Percentiles rank a stretch among this genome's conserved stretches.
phyloP scores from a whole-genome alignment of 2,888 invertebrate genomes.

The Molanna angustata region DNA sequence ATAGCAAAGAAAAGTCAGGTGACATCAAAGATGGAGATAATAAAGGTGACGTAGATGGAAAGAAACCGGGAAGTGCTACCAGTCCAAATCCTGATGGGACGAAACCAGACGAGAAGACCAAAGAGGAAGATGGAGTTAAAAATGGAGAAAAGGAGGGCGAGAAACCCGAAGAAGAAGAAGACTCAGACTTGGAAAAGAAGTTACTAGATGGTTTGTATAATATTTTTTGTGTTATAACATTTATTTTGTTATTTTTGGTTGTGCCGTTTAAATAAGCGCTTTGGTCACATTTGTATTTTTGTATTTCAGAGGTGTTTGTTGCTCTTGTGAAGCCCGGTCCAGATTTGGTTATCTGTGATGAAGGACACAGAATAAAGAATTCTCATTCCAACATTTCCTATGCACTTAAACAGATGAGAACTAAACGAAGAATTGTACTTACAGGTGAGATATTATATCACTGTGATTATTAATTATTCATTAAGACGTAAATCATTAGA shows the following conservation, averaged over 20 bases:
- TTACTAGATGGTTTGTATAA: conserved; percentile 65
- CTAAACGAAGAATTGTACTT: conserved; percentile 89
- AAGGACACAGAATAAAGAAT: conserved; percentile 97
- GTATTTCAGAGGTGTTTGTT: conserved; percentile 68
- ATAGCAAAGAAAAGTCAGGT: conserved; percentile 36
- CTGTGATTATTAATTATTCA: not conserved
- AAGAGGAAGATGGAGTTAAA: conserved; percentile 52
- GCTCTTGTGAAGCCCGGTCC: conserved; percentile 90
- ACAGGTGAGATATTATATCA: conserved; percentile 59
- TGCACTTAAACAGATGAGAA: conserved; percentile 91
- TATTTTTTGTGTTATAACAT: not conserved
- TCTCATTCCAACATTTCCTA: conserved; percentile 95
- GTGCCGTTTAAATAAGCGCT: not conserved
- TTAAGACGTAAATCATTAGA: not conserved
- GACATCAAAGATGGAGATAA: conserved; percentile 35
- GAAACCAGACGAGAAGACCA: conserved; percentile 45
- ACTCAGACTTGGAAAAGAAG: conserved; percentile 61
- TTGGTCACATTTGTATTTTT: not conserved
- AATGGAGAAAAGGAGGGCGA: conserved; percentile 33
- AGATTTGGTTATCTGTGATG: conserved; percentile 92
- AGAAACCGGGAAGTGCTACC: conserved; percentile 38
- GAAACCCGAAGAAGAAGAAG: conserved; percentile 48
- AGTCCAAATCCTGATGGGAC: conserved; percentile 34
- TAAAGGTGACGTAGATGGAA: conserved; percentile 35
- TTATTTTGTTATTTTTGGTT: not conserved